phyloP scores from a whole-genome alignment of 2,113 vertebrate species.

The Nyctibius bracteatus region DNA sequence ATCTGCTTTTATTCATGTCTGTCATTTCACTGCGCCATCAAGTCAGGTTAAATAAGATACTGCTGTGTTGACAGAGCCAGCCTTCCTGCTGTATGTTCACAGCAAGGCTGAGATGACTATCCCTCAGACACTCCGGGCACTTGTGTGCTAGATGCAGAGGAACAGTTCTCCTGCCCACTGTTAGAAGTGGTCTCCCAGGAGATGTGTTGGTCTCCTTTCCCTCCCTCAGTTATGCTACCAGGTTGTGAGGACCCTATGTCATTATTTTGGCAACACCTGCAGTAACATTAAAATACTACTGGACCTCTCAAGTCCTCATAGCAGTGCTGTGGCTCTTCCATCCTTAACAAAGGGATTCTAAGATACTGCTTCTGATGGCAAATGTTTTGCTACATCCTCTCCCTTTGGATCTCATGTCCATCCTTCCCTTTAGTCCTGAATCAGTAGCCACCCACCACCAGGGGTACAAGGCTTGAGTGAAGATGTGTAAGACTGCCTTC shows the following conservation, averaged over 20 bases:
- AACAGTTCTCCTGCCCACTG: background rate
- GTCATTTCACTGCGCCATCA: background rate
- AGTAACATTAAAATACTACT: background rate
- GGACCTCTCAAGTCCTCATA: background rate
- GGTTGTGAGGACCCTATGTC: background rate
- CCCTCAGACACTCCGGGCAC: background rate
- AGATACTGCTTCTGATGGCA: background rate
- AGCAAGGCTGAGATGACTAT: background rate
- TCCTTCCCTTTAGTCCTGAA: background rate
- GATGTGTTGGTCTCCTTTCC: background rate
- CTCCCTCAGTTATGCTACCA: background rate
- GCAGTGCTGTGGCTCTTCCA: background rate
- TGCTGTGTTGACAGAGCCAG: background rate
- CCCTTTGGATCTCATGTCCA: background rate
- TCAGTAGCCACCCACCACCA: accelerated
- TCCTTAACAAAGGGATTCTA: background rate
- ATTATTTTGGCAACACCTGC: background rate
- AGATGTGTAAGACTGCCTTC: background rate
- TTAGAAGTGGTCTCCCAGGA: background rate
- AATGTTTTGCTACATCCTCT: background rate
- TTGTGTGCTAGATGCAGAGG: accelerated
- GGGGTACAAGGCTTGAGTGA: background rate
- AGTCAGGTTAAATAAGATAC: background rate
- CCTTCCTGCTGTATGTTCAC: accelerated
- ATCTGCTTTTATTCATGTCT: background rate